phyloP scores from a whole-genome alignment of 1,140 invertebrate genomes.

The Trichomalopsis sarcophagae region DNA sequence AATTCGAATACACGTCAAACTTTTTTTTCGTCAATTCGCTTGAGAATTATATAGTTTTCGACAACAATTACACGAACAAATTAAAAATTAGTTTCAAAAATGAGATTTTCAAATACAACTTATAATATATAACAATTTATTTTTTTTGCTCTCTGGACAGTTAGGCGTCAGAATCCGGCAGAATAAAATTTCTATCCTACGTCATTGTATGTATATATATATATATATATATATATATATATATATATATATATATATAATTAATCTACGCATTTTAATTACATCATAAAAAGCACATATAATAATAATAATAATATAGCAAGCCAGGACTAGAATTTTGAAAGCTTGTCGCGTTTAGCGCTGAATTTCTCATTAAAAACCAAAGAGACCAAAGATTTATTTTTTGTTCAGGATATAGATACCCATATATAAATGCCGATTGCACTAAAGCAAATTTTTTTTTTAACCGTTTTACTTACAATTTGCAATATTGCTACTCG shows the following conservation, averaged over 20 bases:
- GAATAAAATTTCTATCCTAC: neutral
- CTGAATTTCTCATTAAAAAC: neutral
- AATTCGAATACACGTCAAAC: neutral
- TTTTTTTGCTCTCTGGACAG: neutral
- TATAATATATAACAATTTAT: neutral
- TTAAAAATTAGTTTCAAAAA: neutral
- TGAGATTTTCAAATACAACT: neutral
- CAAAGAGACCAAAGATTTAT: too few relatives aligned
- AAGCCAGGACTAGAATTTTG: neutral
- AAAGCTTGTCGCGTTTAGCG: neutral
- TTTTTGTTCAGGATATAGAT: too few relatives aligned
- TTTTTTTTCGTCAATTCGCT: neutral
- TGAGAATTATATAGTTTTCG: neutral
- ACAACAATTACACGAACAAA: conserved; percentile 24
- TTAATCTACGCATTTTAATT: neutral
- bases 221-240: neutral
- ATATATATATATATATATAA: neutral
- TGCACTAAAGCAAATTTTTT: too few relatives aligned
- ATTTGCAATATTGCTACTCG: too few relatives aligned
- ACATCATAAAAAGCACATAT: neutral
- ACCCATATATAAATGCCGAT: too few relatives aligned
- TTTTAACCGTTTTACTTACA: too few relatives aligned
- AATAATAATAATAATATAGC: neutral
- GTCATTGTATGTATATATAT: neutral
- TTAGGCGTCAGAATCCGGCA: neutral